Percentiles rank a stretch among this genome's conserved stretches.
Evolutionary conservation across 2,113 vertebrate species (phyloP).

Genomic region (Chloebia gouldiae): DNA sequence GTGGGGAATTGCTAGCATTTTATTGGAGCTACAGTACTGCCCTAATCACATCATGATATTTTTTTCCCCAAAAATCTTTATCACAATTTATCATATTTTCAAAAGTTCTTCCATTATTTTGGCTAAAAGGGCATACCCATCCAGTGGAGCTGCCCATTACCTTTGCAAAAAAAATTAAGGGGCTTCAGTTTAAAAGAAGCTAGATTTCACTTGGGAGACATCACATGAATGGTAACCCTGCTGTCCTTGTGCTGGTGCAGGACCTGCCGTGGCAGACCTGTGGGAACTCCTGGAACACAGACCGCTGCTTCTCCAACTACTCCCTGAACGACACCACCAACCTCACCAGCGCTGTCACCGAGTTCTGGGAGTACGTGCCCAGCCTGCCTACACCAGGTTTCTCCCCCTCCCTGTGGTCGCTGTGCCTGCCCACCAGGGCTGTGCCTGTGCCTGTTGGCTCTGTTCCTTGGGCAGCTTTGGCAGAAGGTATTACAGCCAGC

Average conservation of each 20-base stretch:
- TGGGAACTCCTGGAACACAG: conserved; percentile 86
- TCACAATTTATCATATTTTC: not conserved
- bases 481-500: not conserved
- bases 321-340: conserved; percentile 86
- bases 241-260: conserved; percentile 45
- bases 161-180: not conserved
- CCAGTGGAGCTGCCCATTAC: not conserved
- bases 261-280: conserved; percentile 89
- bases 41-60: not conserved
- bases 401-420: not conserved
- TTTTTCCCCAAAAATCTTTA: not conserved
- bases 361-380: conserved; percentile 90
- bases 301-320: conserved; percentile 88
- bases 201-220: not conserved
- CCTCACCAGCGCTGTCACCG: conserved; percentile 86
- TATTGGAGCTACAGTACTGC: not conserved
- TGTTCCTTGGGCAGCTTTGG: not conserved
- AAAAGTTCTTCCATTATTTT: not conserved
- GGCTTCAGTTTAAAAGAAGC: not conserved
- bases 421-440: not conserved
- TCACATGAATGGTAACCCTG: not conserved
- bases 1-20: not conserved
- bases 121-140: not conserved
- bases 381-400: conserved; percentile 42
- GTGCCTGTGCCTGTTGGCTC: fast-evolving